A percentile compares a stretch with the other conserved stretches of the same genome.
Conservation (phyloP, 2,888 invertebrate genomes). For the Gortyna flavago region DNA sequence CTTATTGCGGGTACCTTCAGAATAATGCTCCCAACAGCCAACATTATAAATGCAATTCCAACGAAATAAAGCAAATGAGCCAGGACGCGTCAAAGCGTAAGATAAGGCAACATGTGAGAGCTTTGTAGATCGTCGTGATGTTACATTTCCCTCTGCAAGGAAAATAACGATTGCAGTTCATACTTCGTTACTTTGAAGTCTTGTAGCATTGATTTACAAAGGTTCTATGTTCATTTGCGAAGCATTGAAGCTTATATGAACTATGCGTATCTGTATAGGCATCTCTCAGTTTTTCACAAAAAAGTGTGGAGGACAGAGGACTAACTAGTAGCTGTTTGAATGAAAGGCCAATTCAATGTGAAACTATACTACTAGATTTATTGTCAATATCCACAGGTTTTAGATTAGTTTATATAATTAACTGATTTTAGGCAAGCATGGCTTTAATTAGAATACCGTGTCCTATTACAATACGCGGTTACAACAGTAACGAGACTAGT, state of each 20-base stretch:
- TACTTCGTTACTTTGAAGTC: neutral
- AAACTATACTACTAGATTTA: no score
- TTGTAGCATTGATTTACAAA: neutral
- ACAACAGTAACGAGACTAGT: no score
- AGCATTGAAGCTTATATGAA: no score
- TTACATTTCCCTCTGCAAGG: neutral
- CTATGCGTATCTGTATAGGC: neutral
- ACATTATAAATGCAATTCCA: neutral
- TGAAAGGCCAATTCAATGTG: no score
- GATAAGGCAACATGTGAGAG: neutral
- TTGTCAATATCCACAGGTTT: no score
- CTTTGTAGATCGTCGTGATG: no score
- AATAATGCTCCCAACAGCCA: neutral
- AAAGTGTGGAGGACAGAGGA: no score
- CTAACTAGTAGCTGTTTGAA: no score
- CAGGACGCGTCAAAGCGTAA: neutral
- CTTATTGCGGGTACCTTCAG: neutral
- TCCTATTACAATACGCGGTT: no score
- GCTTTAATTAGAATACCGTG: no score
- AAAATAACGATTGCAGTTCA: neutral
- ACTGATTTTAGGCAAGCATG: no score
- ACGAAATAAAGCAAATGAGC: neutral
- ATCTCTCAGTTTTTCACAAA: neutral
- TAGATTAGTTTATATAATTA: no score
- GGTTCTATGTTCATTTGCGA: neutral